phyloP scores from a whole-genome alignment of 2,888 invertebrate species.

The Torymus texanus region DNA sequence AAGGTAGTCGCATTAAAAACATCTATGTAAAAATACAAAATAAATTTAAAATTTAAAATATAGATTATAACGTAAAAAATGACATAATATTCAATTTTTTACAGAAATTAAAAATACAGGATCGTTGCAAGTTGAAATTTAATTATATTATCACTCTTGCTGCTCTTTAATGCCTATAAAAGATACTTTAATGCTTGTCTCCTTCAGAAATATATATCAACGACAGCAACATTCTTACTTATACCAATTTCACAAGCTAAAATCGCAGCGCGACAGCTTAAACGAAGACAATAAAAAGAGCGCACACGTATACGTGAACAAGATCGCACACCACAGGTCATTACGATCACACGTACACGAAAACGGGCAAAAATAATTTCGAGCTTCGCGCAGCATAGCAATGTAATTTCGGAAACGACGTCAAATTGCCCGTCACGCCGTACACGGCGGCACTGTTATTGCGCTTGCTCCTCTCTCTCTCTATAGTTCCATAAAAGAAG shows the following conservation, averaged over 20 bases:
- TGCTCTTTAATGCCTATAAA: not conserved
- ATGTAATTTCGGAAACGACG: slow-evolving; percentile 33
- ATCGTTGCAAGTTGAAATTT: not conserved
- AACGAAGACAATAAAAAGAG: too few relatives aligned
- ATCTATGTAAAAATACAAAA: too few relatives aligned
- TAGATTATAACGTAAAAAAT: too few relatives aligned
- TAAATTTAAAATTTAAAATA: too few relatives aligned
- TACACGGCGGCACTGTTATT: too few relatives aligned
- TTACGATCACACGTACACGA: not conserved
- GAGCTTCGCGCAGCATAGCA: not conserved
- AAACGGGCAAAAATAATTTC: not conserved
- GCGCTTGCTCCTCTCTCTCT: not conserved
- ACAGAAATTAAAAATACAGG: too few relatives aligned
- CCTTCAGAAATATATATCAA: not conserved
- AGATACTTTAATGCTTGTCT: not conserved
- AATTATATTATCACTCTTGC: not conserved
- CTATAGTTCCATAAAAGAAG: slow-evolving; percentile 48
- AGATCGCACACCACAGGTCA: too few relatives aligned
- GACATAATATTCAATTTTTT: too few relatives aligned
- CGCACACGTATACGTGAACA: too few relatives aligned
- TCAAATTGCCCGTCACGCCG: slow-evolving; percentile 10
- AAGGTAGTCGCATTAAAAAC: too few relatives aligned
- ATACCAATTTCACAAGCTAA: too few relatives aligned
- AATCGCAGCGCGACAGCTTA: too few relatives aligned
- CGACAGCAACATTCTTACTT: not conserved